Conservation (phyloP, 2,113 vertebrate genomes). For the Camelus dromedarius region DNA sequence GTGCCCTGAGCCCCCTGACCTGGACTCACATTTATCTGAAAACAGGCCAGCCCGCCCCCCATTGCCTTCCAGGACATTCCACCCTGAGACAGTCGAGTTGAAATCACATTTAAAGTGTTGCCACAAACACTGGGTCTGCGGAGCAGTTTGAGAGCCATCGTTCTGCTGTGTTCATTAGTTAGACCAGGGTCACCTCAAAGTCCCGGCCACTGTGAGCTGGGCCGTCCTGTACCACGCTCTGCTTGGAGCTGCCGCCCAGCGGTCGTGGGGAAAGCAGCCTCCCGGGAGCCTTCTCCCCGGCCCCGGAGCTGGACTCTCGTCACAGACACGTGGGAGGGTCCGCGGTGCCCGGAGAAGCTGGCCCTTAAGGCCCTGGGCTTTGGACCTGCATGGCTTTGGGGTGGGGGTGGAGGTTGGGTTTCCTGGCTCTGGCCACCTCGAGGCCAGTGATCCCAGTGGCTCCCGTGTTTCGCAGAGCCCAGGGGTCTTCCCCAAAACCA, state of each 20-base stretch:
- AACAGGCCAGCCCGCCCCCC: background rate
- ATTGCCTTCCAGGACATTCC: rapidly evolving
- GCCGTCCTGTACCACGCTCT: rapidly evolving
- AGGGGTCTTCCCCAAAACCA: background rate
- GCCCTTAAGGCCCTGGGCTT: rapidly evolving
- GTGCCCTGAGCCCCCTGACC: background rate
- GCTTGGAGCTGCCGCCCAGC: rapidly evolving
- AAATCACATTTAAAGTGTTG: background rate
- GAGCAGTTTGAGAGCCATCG: rapidly evolving
- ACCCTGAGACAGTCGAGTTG: rapidly evolving
- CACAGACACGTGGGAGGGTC: rapidly evolving
- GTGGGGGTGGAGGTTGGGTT: no score
- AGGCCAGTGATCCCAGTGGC: rapidly evolving
- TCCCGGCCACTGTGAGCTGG: rapidly evolving
- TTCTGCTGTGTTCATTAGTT: rapidly evolving
- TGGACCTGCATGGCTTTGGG: background rate
- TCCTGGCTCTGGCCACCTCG: background rate
- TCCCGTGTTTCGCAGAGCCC: background rate
- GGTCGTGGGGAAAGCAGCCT: rapidly evolving
- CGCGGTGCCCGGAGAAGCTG: rapidly evolving
- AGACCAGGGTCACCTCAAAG: background rate
- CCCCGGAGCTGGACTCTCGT: rapidly evolving
- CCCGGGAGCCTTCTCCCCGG: no score
- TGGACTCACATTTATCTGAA: background rate
- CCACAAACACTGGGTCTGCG: rapidly evolving